Conservation (phyloP, 1,140 invertebrate species). For the Trachelipus rathkii region DNA sequence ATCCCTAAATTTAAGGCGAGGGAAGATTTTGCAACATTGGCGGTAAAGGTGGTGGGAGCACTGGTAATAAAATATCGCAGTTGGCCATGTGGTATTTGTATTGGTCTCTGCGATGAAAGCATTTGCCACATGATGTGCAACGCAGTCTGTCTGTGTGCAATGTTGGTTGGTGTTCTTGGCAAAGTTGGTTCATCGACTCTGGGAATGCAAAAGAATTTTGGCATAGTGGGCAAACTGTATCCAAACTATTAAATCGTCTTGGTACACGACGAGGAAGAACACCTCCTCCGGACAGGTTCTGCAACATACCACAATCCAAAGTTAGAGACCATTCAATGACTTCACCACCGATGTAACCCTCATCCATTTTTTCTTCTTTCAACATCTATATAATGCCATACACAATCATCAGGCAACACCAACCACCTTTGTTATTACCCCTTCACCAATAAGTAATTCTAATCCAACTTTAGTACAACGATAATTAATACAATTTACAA, state of each 20-base stretch:
- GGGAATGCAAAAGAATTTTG: conserved; percentile 39
- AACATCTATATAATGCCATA: too few relatives aligned
- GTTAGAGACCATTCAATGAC: neutral
- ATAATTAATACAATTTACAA: too few relatives aligned
- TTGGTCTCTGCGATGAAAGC: conserved; percentile 39
- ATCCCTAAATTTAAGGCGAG: neutral
- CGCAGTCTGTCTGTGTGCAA: conserved; percentile 31
- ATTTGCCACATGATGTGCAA: conserved; percentile 33
- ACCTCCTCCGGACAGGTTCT: conserved; percentile 33
- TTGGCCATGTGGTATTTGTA: conserved; percentile 38
- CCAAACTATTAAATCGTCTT: conserved; percentile 31
- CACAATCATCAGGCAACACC: too few relatives aligned
- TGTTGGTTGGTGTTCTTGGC: conserved; percentile 36
- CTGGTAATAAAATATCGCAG: conserved; percentile 18
- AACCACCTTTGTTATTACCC: too few relatives aligned
- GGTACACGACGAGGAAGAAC: conserved; percentile 37
- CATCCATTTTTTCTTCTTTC: too few relatives aligned
- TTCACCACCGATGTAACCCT: too few relatives aligned
- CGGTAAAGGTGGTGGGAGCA: neutral
- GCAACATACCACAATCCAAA: conserved; percentile 31
- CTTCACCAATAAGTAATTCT: too few relatives aligned
- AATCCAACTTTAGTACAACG: too few relatives aligned
- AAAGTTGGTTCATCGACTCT: conserved; percentile 41
- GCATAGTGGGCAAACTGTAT: conserved; percentile 39
- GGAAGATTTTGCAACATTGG: neutral